Base-by-base conservation (phyloP, 2,797 vertebrate genomes). In the Sphenopsis melanotis region DNA sequence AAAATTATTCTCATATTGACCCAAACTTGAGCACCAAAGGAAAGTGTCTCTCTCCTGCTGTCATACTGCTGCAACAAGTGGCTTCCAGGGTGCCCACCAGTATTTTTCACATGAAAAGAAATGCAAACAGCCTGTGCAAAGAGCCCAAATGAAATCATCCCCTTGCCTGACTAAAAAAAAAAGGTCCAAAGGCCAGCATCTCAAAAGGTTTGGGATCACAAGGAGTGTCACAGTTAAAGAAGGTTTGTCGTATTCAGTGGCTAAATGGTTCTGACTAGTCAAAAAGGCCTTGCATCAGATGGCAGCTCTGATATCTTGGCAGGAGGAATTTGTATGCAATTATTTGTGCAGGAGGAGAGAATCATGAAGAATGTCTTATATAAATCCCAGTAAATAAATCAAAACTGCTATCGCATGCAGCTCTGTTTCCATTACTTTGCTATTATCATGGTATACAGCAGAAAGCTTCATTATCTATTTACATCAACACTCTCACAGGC, bases 401-500 rank as follows among this genome's bases (percentile, higher is more conserved):
- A 81, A 69, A 94, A 39, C 55, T 65, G n/a, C 77, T 93, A 47
- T 93, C 5, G 0, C 61, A 65, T 56, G 69, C 82, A 91, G 52
- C 75, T 75, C 47, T 61, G 69, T 81, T 94, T 94, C 83, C 81
- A 53, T 92, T 89, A 75, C 68, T 83, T 36, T 42, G 56, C 37
- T 92, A 65, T 94, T 86, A 81, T 90, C 53, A 61, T 44, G 32
- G 49, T 42, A 78, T 52, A 78, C 65, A 95, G 81, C 46, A 88
- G 72, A 88, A 93, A 96, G 59, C 59, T 91, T 88, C 87, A 86
- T 94, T 94, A 90, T 91, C 93, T 93, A 47, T 94, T 96, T 94
- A 88, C 93, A 91, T 88, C 93, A 95, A 87, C 71, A 75, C 36
- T 81, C 36, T 81, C 57, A 59, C n/a, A 69, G 78, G 50, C 63